These are phyloP conservation scores for Coregonus sp. DNA, from an alignment of 2,797 vertebrate genomes.

Conservation along the genomic window DNA sequence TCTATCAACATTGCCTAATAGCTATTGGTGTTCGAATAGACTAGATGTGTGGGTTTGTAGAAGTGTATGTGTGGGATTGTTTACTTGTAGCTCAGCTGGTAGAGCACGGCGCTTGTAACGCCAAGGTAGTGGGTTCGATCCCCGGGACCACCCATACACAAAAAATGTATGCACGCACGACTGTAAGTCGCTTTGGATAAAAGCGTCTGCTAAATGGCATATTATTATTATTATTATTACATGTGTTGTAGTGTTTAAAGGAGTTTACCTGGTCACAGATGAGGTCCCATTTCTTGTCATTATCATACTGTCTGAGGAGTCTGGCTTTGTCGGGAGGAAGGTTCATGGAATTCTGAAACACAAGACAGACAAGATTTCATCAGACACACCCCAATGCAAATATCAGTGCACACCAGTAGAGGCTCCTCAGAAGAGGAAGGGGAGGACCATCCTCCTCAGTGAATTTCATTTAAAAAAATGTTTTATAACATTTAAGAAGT, in stretches of 20 bases:
- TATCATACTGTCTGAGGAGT: slow-evolving; percentile 94
- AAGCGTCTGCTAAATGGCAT: too few species aligned
- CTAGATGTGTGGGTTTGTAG: not conserved
- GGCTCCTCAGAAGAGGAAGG: too few species aligned
- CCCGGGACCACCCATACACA: too few species aligned
- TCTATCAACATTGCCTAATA: not conserved
- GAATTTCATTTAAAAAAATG: too few species aligned
- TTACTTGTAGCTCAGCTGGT: not conserved
- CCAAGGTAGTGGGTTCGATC: too few species aligned
- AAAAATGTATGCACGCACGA: too few species aligned
- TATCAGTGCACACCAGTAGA: not conserved
- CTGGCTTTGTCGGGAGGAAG: slow-evolving; percentile 89
- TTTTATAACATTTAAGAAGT: too few species aligned
- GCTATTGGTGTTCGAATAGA: not conserved
- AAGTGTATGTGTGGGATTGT: not conserved
- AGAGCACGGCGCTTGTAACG: too few species aligned
- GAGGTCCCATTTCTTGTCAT: slow-evolving; percentile 94
- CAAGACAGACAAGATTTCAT: not conserved
- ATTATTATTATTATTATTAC: too few species aligned
- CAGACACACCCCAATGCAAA: not conserved
- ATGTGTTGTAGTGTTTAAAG: not conserved
- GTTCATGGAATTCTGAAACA: slow-evolving; percentile 93
- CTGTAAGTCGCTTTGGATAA: too few species aligned
- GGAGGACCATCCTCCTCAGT: too few species aligned
- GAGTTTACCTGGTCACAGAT: slow-evolving; percentile 87